These are phyloP conservation scores for Agriopis marginaria DNA, from an alignment of 2,888 invertebrate genomes.

Conservation along the genomic window DNA sequence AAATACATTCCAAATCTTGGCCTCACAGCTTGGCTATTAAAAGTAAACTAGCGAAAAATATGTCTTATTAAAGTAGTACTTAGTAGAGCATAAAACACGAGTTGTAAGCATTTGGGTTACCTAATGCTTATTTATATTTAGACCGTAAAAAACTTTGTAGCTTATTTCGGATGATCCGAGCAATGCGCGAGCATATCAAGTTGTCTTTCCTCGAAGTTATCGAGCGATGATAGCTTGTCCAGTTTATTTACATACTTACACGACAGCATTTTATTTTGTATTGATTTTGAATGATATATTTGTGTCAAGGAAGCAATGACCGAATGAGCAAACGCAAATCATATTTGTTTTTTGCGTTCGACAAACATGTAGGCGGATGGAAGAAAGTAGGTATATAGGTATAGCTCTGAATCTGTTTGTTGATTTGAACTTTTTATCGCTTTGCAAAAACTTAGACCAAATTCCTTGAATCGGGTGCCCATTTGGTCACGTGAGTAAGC, in stretches of 20 bases:
- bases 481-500: conserved; percentile 19
- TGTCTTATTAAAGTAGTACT: too few relatives aligned
- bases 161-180: conserved; percentile 25
- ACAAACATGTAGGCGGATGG: conserved; percentile 31
- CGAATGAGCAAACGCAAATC: conserved; percentile 23
- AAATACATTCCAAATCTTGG: too few relatives aligned
- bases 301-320: conserved; percentile 44
- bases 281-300: conserved; percentile 37
- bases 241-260: conserved; percentile 41
- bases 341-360: conserved; percentile 26
- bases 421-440: conserved; percentile 26
- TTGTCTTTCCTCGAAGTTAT: neutral
- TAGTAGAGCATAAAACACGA: conserved; percentile 10
- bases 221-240: conserved; percentile 26
- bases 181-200: conserved; percentile 18
- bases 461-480: conserved; percentile 4
- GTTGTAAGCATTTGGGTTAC: too few relatives aligned
- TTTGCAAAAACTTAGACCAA: conserved; percentile 8
- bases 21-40: too few relatives aligned
- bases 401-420: conserved; percentile 10
- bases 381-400: conserved; percentile 31
- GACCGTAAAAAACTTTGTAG: conserved; percentile 14
- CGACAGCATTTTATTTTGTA: conserved; percentile 35
- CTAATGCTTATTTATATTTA: conserved; percentile 22
- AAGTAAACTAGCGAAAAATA: too few relatives aligned